Evolutionary conservation across 2,888 invertebrate genomes (phyloP), one percentile per base, ranked within the genome.

Genomic region (Caenorhabditis sp.): DNA sequence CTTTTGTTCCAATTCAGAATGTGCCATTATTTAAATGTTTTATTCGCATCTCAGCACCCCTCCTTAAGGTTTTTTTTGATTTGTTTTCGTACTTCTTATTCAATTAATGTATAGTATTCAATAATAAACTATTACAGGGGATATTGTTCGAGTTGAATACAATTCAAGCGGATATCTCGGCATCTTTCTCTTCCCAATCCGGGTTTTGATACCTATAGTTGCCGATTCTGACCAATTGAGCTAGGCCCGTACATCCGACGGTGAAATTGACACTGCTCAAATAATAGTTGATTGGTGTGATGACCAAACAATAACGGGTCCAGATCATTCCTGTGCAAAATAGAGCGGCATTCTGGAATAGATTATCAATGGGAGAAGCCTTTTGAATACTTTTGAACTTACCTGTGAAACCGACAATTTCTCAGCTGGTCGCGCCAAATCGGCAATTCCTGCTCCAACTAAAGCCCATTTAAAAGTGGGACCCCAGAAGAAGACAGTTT

Each of bases 381-480:
- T 26, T 26, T 14, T 31, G 31, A 31, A 31, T 31, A 31, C n/a
- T 31, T 31, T 31, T 31, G 10, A 6, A 6, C 10, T 31, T 31
- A 37, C 74, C 78, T 81, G 82, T 24, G 69, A 78, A 51, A 77
- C 70, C 10, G 78, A 78, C 12, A 99, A 90, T 87, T 92, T 92
- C 81, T 94, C 94, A 21, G 93, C 95, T 50, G 97, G 97, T 81
- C 97, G 91, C 63, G 91, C 90, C 85, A 96, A 90, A 90, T 97
- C 97, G 83, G 94, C 93, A 74, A 96, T 90, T 66, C 96, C 95
- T 83, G 95, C 95, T 71, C 93, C 89, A 71, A 95, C 95, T 87
- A 95, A 91, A 86, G 95, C 96, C 97, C 97, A 99, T 92, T 99
- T 99, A 87, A 95, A 93, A 24, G 92, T 91, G 73, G 97, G 97